Evolutionary conservation across 2,888 invertebrate genomes (phyloP), one percentile per base, ranked within the genome.

Genomic region (Mactromeris polynyma): DNA sequence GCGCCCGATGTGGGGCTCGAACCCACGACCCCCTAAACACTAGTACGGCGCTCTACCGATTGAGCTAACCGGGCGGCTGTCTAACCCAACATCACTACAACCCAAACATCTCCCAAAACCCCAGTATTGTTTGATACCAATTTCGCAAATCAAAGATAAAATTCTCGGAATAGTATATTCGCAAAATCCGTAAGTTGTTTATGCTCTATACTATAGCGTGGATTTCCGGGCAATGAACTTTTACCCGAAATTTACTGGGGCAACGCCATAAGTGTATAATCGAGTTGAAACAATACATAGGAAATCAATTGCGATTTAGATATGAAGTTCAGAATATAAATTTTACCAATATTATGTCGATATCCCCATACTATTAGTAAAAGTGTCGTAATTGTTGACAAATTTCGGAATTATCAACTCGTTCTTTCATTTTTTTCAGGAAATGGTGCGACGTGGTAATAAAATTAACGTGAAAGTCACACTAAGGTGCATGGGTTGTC

Each of bases 361-460:
- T 14, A 36, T 36, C 33, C 33, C 73, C 33, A 36, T 73, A 36
- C 6, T 17, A 4, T 73, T 36, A 73, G 36, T 36, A 36, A 33
- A 31, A 17, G 26, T 36, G 73, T 73, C 31, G 36, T 36, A 73
- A 11, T 36, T 36, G 73, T 17, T 73, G 73, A 73, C 36, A 36
- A 73, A 33, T 36, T 17, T 73, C 73, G 11, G 73, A 36, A 73
- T 33, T 73, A 26, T 26, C 33, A 33, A 69, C 14, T 73, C 33
- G 73, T 73, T 73, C 73, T 73, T 73, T 73, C 73, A 73, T 83
- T 78, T 78, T 83, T 84, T 84, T 84, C 84, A 84, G 84, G 84
- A 84, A 84, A 54, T 33, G 84, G 84, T 84, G 84, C 38, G 38
- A n/a, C 54, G 77, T 84, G 46, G 33, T 31, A 84, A 84, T 42